Base-by-base conservation (phyloP, 2,113 vertebrate genomes). In the Hemicordylus capensis region DNA sequence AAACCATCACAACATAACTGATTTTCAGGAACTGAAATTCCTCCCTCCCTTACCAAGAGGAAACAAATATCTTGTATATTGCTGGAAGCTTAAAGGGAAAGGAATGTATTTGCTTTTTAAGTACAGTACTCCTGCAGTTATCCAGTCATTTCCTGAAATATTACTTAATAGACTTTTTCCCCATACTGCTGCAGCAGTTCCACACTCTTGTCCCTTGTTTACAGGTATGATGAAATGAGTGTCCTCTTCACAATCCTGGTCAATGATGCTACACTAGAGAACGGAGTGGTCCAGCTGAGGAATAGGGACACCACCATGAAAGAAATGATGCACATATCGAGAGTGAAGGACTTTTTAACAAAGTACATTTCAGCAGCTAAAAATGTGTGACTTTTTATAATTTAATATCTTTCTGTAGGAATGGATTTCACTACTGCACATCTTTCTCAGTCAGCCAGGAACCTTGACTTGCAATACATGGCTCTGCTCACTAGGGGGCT, bases 161-260 rank as follows among this genome's bases (percentile, higher is more conserved):
- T 46, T 17, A 19, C 8, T 74, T 75, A 75, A 63, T 63, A 37
- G 17, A 73, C 17, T 10, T 4, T 39, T 39, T 14, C 28, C 0
- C 61, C 46, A 14, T 10, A 19, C 28, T 61, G 37, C 48, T 37
- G 22, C 22, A 77, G 11, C n/a, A 77, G 31, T 51, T 70, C 74
- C n/a, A 34, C 39, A 34, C 26, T 59, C 6, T 42, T 61, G 10
- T 88, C n/a, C 42, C 82, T 89, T 86, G 74, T 77, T 39, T 73
- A 64, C 89, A 99, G 98, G 91, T 99, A 99, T 0, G 98, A 99
- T 92, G 98, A 99, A 95, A 99, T 99, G 98, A 97, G 98, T 1
- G 92, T 99, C 92, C 97, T 98, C 64, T 99, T 99, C 95, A 97
- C 95, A 2, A 80, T 98, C 83, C 80, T 98, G 93, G 84, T 99